Evolutionary conservation across 2,113 vertebrate species (phyloP), one percentile per base, ranked within the genome.

Genomic region (Poicephalus gulielmi): DNA sequence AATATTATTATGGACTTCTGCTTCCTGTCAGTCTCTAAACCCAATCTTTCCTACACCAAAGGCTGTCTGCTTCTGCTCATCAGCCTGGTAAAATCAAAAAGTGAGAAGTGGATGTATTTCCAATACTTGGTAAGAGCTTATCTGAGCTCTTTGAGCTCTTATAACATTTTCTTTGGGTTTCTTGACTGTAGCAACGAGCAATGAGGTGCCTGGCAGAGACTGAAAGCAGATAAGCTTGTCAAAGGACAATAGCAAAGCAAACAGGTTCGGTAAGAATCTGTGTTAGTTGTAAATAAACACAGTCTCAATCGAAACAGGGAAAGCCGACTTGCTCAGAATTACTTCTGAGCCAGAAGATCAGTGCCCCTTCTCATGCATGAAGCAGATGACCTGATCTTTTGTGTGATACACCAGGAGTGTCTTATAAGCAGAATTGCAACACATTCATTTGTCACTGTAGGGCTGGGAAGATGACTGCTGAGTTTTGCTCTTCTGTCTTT

Each of bases 401-500:
- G 23, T 0, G 0, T 27, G 33, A 55, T 43, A 18, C 18, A 47
- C 13, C 69, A 69, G 18, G 37, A 81, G 33, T 30, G 37, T 88
- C 93, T 83, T 57, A 37, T 78, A 68, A 86, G 68, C 85, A 93
- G 78, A 83, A 79, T 39, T 44, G 41, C 66, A 41, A 73, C 13
- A 8, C 2, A 30, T 53, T 19, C 14, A 28, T 82, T 82, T 69
- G 16, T 76, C 78, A 69, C 62, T 66, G 33, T 33, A 57, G 24
- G 41, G 7, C 75, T 73, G 43, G 12, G 18, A 89, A 52, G 53
- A 68, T 13, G 66, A 60, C 43, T 82, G 66, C 57, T 75, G 78
- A 85, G 44, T 83, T 80, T 66, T 91, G 67, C 59, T 74, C 70
- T 91, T 95, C 49, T 69, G 74, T 83, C 91, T 85, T 28, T 37